Conservation (phyloP, 2,113 vertebrate genomes). For the Halichoerus grypus region DNA sequence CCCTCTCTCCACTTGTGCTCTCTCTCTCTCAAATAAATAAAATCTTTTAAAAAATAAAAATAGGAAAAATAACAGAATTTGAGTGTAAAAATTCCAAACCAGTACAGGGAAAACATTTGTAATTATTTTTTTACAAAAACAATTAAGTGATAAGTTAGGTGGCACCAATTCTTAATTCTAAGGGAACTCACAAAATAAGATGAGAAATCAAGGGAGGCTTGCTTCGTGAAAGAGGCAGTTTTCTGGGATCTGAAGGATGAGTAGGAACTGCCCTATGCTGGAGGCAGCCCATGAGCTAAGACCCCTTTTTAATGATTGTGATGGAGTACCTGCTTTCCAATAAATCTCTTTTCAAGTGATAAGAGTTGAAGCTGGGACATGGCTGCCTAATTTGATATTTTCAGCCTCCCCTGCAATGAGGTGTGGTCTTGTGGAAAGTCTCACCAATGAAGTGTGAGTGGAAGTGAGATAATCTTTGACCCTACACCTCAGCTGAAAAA, state of each 20-base stretch:
- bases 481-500: neutral
- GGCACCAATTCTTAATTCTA: neutral
- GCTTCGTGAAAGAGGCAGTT: neutral
- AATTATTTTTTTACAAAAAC: neutral
- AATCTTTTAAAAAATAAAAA: too few relatives aligned
- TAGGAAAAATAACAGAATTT: neutral
- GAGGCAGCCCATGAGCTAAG: neutral
- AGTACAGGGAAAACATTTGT: neutral
- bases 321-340: neutral
- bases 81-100: neutral
- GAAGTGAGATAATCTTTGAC: neutral
- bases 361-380: neutral
- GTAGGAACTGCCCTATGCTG: neutral
- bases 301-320: neutral
- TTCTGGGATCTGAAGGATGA: neutral
- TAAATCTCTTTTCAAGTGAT: neutral
- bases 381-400: neutral
- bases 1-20: too few relatives aligned
- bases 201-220: neutral
- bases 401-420: neutral
- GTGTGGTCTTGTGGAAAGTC: neutral
- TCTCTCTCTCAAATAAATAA: too few relatives aligned
- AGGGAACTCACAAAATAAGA: neutral
- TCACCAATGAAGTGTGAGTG: neutral
- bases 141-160: neutral